Percentiles rank a stretch among this genome's conserved stretches.
phyloP scores from a whole-genome alignment of 2,888 invertebrate species.

The Drosophila birchii region DNA sequence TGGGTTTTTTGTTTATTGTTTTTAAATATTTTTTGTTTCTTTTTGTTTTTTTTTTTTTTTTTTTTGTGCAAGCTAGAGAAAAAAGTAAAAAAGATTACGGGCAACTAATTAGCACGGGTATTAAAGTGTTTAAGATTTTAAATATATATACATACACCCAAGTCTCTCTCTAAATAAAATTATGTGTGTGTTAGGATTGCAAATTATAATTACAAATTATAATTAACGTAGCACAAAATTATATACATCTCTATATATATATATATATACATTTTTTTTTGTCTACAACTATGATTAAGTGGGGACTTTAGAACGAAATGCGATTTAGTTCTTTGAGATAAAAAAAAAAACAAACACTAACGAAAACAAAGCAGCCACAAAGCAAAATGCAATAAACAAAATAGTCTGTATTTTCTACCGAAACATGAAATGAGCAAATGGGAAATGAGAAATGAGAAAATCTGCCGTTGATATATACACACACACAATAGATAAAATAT shows the following conservation, averaged over 20 bases:
- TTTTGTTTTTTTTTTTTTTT: slow-evolving; percentile 26
- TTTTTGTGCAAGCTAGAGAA: slow-evolving; percentile 37
- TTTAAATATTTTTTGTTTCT: not conserved
- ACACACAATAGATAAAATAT: slow-evolving; percentile 41
- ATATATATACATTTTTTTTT: slow-evolving; percentile 5
- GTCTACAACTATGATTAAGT: slow-evolving; percentile 47
- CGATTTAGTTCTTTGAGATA: slow-evolving; percentile 21
- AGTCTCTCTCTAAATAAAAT: slow-evolving; percentile 33
- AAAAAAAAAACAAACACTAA: slow-evolving; percentile 1
- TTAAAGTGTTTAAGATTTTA: slow-evolving; percentile 69
- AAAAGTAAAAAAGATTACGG: slow-evolving; percentile 42
- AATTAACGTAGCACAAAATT: slow-evolving; percentile 54
- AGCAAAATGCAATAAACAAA: slow-evolving; percentile 35
- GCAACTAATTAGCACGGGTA: slow-evolving; percentile 76
- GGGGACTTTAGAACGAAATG: slow-evolving; percentile 20
- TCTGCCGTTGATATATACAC: slow-evolving; percentile 47
- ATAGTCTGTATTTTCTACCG: slow-evolving; percentile 48
- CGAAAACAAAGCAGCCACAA: slow-evolving; percentile 26
- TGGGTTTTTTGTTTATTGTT: not conserved
- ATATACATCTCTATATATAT: slow-evolving; percentile 1
- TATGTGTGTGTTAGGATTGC: slow-evolving; percentile 29
- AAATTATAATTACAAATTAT: slow-evolving; percentile 42
- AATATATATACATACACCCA: slow-evolving; percentile 51
- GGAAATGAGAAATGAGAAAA: slow-evolving; percentile 11
- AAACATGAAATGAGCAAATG: slow-evolving; percentile 6